Percentiles rank a stretch among this genome's conserved stretches.
phyloP scores from a whole-genome alignment of 2,113 vertebrate genomes.

The Ictidomys tridecemlineatus region DNA sequence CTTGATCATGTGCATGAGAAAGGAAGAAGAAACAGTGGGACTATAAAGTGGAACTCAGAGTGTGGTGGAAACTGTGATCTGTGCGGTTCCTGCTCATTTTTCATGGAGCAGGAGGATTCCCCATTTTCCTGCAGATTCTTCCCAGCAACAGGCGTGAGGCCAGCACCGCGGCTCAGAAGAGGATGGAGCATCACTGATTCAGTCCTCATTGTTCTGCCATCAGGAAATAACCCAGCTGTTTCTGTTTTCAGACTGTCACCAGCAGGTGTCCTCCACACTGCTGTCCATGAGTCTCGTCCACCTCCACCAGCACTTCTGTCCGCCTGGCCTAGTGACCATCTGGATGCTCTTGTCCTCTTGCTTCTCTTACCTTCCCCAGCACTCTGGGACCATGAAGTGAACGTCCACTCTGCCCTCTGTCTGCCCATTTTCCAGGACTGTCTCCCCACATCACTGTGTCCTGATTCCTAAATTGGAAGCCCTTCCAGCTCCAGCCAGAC shows the following conservation, averaged over 20 bases:
- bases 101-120: conserved; percentile 33
- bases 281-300: conserved; percentile 22
- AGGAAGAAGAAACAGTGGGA: neutral
- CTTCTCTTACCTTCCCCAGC: conserved; percentile 9
- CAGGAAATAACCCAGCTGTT: conserved; percentile 68
- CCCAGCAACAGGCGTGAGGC: conserved; percentile 49
- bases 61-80: neutral
- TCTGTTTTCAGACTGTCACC: conserved; percentile 54
- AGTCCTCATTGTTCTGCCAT: conserved; percentile 59
- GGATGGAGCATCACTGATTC: conserved; percentile 55
- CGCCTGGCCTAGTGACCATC: neutral
- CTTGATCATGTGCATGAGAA: neutral
- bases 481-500: neutral
- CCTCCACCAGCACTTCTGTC: neutral
- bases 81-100: neutral
- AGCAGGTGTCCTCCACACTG: conserved; percentile 1
- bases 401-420: neutral
- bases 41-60: neutral
- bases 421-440: neutral
- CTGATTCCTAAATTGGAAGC: neutral
- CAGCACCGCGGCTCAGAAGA: conserved; percentile 46
- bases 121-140: conserved; percentile 46
- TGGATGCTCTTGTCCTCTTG: neutral
- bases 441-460: neutral
- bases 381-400: neutral